phyloP scores from a whole-genome alignment of 1,140 invertebrate genomes.

The Muscidifurax raptorellus region DNA sequence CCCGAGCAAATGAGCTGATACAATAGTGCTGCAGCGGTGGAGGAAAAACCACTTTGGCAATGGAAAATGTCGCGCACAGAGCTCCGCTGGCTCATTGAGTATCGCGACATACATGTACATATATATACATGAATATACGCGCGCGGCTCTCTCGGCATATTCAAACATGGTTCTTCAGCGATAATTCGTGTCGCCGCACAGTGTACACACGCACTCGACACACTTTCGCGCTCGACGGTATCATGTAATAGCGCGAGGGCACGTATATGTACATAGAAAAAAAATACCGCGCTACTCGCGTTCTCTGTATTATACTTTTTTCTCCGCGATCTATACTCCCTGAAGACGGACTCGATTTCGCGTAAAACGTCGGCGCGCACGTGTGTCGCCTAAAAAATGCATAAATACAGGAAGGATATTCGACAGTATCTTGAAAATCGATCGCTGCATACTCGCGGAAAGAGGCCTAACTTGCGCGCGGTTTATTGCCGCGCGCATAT shows the following conservation, averaged over 20 bases:
- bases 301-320: no score
- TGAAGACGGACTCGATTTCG: no score
- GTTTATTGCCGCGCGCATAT: constrained; percentile 27
- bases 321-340: no score
- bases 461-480: constrained; percentile 18
- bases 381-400: not conserved
- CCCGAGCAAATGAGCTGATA: no score
- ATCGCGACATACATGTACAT: no score
- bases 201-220: not conserved
- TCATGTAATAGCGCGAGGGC: not conserved
- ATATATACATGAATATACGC: no score
- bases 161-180: not conserved
- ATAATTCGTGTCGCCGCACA: not conserved
- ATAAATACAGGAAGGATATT: not conserved
- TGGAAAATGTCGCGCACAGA: not conserved
- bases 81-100: not conserved
- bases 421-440: not conserved
- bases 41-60: not conserved
- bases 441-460: not conserved
- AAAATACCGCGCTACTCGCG: not conserved
- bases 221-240: not conserved
- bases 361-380: no score
- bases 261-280: not conserved
- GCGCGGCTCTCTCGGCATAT: not conserved
- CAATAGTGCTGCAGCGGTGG: no score